These are phyloP conservation scores for Leptobrachium leishanense DNA, from an alignment of 2,113 vertebrate species.

Conservation along the genomic window DNA sequence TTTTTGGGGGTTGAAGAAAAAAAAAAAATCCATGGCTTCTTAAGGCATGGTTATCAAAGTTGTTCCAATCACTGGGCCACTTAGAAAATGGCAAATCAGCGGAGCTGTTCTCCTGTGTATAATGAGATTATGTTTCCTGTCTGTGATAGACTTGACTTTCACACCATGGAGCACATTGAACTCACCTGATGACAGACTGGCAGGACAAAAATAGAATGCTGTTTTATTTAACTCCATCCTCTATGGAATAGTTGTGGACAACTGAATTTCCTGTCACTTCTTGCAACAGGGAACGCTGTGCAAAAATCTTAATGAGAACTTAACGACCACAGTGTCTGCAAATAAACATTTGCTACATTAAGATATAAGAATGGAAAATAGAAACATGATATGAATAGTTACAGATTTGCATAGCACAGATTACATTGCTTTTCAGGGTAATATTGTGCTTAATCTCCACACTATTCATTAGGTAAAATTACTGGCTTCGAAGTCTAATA, in stretches of 20 bases:
- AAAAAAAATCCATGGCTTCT: constrained; percentile 38
- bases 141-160: constrained; percentile 59
- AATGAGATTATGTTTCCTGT: constrained; percentile 58
- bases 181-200: constrained; percentile 46
- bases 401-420: constrained; percentile 52
- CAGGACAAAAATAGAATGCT: constrained; percentile 40
- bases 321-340: no score
- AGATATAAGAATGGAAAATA: constrained; percentile 19
- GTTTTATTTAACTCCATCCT: constrained; percentile 44
- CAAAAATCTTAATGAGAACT: neutral
- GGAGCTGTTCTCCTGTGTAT: constrained; percentile 51
- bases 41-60: constrained; percentile 52
- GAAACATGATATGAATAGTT: constrained; percentile 54
- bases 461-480: no score
- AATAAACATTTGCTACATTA: neutral
- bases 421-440: neutral
- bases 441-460: no score
- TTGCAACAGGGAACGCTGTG: no score
- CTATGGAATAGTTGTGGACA: constrained; percentile 2
- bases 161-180: constrained; percentile 58
- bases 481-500: no score
- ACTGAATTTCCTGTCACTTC: neutral
- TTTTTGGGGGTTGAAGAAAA: constrained; percentile 34
- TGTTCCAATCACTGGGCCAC: constrained; percentile 60
- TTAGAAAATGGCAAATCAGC: constrained; percentile 54